These are phyloP conservation scores for Podarcis muralis DNA, from an alignment of 2,113 vertebrate genomes.

Conservation along the genomic window DNA sequence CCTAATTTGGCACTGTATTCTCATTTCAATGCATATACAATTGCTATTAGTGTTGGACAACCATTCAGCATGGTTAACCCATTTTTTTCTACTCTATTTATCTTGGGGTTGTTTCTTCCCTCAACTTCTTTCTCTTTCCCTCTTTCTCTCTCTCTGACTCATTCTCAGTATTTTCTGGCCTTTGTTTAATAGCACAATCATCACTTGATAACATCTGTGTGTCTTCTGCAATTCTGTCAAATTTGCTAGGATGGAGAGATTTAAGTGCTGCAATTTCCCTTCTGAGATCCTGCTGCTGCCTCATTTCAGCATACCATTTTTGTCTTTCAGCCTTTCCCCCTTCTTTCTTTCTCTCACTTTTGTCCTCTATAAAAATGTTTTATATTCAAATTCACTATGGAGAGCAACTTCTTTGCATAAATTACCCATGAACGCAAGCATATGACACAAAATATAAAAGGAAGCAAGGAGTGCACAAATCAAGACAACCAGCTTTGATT, in stretches of 20 bases:
- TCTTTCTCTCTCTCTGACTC: conserved; percentile 19
- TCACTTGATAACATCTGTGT: conserved; percentile 46
- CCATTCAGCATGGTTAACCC: conserved; percentile 53
- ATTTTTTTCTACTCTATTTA: conserved; percentile 57
- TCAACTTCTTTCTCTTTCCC: conserved; percentile 11
- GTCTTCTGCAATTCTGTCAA: conserved; percentile 57
- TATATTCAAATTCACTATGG: conserved; percentile 27
- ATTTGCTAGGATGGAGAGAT: conserved; percentile 40
- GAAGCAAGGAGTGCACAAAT: conserved; percentile 15
- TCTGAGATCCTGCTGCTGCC: conserved; percentile 44
- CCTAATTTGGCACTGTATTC: conserved; percentile 51
- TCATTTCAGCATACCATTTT: conserved; percentile 22
- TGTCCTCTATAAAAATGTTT: conserved; percentile 4
- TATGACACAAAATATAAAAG: conserved; percentile 26
- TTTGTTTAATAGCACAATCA: conserved; percentile 58
- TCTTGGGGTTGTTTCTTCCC: conserved; percentile 46
- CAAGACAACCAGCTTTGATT: conserved; percentile 14
- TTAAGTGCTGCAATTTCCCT: conserved; percentile 55
- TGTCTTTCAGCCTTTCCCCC: background rate
- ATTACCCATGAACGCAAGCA: background rate
- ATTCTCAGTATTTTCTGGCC: conserved; percentile 49
- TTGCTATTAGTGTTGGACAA: conserved; percentile 62
- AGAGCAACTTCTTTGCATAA: conserved; percentile 16
- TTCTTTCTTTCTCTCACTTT: background rate
- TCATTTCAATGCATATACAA: conserved; percentile 59